Evolutionary conservation across 2,797 vertebrate species (phyloP).

Genomic region (Acipenser ruthenus): DNA sequence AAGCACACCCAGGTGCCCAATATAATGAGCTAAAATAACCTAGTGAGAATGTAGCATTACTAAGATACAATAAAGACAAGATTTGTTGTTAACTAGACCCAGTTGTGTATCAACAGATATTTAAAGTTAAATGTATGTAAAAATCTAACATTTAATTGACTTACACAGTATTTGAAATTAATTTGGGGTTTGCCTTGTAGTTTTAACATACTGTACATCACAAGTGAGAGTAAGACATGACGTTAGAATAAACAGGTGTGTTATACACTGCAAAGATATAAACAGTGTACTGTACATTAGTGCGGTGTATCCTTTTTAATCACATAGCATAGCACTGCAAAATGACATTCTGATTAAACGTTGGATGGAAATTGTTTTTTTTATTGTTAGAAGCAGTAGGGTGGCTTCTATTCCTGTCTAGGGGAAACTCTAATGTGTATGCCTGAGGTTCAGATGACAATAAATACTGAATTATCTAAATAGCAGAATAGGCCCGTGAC

Average conservation of each 20-base stretch:
- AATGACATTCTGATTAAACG: conserved; percentile 3
- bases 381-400: not conserved
- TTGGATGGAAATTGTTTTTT: not conserved
- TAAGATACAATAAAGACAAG: no score
- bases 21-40: conserved; percentile 23
- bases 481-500: not conserved
- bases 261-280: no score
- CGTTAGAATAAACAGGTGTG: no score
- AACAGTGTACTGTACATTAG: no score
- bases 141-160: no score
- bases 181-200: no score
- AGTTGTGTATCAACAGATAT: no score
- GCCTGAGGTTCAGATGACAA: not conserved
- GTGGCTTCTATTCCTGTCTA: conserved; percentile 1
- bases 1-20: conserved; percentile 1
- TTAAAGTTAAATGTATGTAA: no score
- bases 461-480: not conserved
- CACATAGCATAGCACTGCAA: not conserved
- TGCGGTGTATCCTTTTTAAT: conserved; percentile 1
- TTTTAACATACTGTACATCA: no score
- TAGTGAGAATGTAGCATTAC: no score
- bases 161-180: no score
- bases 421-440: not conserved
- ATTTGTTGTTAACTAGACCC: not conserved
- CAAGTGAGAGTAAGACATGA: no score